phyloP scores from a whole-genome alignment of 1,140 invertebrate species.

The Oncopodura yosiiana region DNA sequence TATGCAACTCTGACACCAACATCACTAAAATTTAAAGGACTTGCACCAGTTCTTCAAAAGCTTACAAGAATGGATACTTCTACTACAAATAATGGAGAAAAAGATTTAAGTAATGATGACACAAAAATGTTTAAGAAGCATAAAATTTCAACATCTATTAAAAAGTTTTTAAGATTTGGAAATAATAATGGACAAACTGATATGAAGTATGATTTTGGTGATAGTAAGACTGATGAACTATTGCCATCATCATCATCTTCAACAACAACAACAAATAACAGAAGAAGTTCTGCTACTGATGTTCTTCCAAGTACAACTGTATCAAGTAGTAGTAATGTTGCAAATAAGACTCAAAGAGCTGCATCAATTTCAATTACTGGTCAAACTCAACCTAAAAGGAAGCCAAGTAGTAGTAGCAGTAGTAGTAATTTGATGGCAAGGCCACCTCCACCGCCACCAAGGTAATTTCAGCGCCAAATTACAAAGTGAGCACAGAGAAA shows the following conservation, averaged over 20 bases:
- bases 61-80: constrained; percentile 27
- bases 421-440: constrained; percentile 10
- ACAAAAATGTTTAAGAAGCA: constrained; percentile 31
- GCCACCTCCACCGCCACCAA: constrained; percentile 32
- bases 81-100: constrained; percentile 13
- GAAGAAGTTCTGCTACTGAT: no score
- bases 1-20: constrained; percentile 34
- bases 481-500: no score
- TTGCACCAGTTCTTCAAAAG: constrained; percentile 31
- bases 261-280: no score
- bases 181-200: constrained; percentile 9
- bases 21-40: constrained; percentile 28
- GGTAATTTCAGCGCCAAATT: no score
- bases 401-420: constrained; percentile 7
- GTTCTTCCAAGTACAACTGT: constrained; percentile 3
- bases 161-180: constrained; percentile 31
- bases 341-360: no score
- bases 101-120: background rate
- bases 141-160: constrained; percentile 31
- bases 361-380: no score
- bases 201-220: background rate
- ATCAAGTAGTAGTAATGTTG: constrained; percentile 12
- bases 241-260: no score
- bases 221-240: background rate
- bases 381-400: no score